Percentiles rank a stretch among this genome's conserved stretches.
phyloP scores from a whole-genome alignment of 2,888 invertebrate genomes.

The Junonia oenone region DNA sequence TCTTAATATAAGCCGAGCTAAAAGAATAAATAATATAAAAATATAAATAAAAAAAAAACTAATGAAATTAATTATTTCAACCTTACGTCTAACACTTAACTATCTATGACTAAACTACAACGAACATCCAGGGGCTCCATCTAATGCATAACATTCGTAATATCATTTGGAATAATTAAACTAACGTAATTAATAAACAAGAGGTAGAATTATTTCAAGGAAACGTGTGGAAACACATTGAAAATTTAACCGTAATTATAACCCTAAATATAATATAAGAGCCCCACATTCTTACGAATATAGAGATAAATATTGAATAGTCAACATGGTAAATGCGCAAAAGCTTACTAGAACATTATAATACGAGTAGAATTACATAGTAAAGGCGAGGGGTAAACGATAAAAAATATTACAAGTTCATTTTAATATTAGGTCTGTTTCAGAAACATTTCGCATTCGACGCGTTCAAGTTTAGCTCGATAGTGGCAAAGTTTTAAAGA shows the following conservation, averaged over 20 bases:
- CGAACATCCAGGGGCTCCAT: slow-evolving; percentile 55
- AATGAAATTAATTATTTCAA: slow-evolving; percentile 37
- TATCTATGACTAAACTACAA: slow-evolving; percentile 58
- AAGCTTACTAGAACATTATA: slow-evolving; percentile 56
- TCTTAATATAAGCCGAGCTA: neutral
- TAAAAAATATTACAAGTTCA: slow-evolving; percentile 64
- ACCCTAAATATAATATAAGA: slow-evolving; percentile 35
- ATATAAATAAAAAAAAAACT: slow-evolving; percentile 11
- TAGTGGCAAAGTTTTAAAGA: slow-evolving; percentile 8
- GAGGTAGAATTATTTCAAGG: slow-evolving; percentile 40
- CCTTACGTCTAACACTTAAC: slow-evolving; percentile 62
- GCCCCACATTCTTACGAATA: slow-evolving; percentile 43
- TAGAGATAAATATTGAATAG: slow-evolving; percentile 62
- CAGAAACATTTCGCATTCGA: slow-evolving; percentile 3
- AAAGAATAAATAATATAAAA: slow-evolving; percentile 6
- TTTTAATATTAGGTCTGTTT: slow-evolving; percentile 19
- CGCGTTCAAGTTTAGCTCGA: slow-evolving; percentile 1
- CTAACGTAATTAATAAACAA: slow-evolving; percentile 35
- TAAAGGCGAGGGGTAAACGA: slow-evolving; percentile 64
- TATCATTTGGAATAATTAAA: slow-evolving; percentile 36
- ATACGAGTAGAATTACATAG: slow-evolving; percentile 43
- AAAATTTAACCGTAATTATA: slow-evolving; percentile 8
- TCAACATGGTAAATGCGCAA: slow-evolving; percentile 77
- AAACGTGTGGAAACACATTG: slow-evolving; percentile 23
- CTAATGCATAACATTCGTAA: slow-evolving; percentile 38